Evolutionary conservation across 1,140 invertebrate genomes (phyloP).

Genomic region (Lepidostoma basale): DNA sequence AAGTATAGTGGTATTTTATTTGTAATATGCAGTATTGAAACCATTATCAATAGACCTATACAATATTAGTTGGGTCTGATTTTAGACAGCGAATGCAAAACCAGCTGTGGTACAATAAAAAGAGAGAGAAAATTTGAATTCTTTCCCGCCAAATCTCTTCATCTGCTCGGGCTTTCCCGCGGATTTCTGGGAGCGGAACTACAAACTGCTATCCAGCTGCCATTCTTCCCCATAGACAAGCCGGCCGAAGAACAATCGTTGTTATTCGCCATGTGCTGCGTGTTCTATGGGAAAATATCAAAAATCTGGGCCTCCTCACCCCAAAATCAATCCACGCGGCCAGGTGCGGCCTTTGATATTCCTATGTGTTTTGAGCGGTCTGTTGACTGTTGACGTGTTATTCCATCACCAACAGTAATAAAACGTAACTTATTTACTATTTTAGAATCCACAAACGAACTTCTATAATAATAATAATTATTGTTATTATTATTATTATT

Average conservation of each 20-base stretch:
- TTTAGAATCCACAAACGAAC: no score
- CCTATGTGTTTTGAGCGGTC: no score
- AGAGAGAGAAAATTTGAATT: constrained; percentile 12
- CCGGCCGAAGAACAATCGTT: background rate
- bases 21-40: no score
- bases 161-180: background rate
- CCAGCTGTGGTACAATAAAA: background rate
- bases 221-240: background rate
- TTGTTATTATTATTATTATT: no score
- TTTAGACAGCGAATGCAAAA: no score
- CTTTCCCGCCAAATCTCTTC: background rate
- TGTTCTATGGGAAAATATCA: constrained; percentile 28
- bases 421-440: no score
- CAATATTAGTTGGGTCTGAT: no score
- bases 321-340: background rate
- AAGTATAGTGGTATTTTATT: no score
- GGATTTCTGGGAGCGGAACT: background rate
- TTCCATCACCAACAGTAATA: no score
- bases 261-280: background rate
- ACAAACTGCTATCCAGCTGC: background rate
- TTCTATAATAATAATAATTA: no score
- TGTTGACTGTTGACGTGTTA: no score
- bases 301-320: background rate
- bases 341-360: constrained; percentile 1
- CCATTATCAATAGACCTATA: no score